phyloP scores from a whole-genome alignment of 92 coral and sea anemone species.

The Metridium senile region DNA sequence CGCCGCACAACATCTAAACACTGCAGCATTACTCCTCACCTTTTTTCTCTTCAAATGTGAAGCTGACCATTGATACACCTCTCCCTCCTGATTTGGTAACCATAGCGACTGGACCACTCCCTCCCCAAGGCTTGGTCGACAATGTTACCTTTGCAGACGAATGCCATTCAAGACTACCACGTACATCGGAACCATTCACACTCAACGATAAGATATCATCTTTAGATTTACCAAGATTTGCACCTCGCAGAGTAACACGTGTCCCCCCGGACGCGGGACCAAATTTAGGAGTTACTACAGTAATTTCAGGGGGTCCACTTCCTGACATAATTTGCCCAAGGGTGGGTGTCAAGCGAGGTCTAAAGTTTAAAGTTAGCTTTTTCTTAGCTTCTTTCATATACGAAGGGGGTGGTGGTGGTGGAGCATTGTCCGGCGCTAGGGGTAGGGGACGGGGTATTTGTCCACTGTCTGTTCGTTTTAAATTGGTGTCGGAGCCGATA shows the following conservation, averaged over 20 bases:
- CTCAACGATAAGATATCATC: slow-evolving; percentile 75
- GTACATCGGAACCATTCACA: slow-evolving; percentile 77
- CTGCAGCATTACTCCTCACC: too few relatives aligned
- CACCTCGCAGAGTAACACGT: slow-evolving; percentile 80
- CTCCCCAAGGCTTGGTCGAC: slow-evolving; percentile 87
- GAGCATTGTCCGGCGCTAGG: slow-evolving; percentile 3
- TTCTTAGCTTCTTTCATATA: slow-evolving; percentile 37
- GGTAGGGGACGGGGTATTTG: slow-evolving; percentile 13
- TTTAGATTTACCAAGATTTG: slow-evolving; percentile 68
- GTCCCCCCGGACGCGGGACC: slow-evolving; percentile 96
- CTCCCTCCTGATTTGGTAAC: slow-evolving; percentile 95
- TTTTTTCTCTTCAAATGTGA: slow-evolving; percentile 60
- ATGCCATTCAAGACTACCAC: slow-evolving; percentile 79
- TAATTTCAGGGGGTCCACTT: slow-evolving; percentile 84
- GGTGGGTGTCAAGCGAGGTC: slow-evolving; percentile 87
- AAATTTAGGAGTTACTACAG: slow-evolving; percentile 90
- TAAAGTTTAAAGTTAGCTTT: slow-evolving; percentile 44
- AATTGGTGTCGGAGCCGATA: neutral
- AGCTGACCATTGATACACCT: slow-evolving; percentile 75
- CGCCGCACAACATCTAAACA: too few relatives aligned
- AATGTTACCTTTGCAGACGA: slow-evolving; percentile 89
- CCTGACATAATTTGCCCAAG: slow-evolving; percentile 87
- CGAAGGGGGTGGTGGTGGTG: slow-evolving; percentile 4
- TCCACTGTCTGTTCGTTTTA: slow-evolving; percentile 11
- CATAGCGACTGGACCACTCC: slow-evolving; percentile 86